Evolutionary conservation across 1,140 invertebrate species (phyloP).

Genomic region (Drosophila kurseongensis): DNA sequence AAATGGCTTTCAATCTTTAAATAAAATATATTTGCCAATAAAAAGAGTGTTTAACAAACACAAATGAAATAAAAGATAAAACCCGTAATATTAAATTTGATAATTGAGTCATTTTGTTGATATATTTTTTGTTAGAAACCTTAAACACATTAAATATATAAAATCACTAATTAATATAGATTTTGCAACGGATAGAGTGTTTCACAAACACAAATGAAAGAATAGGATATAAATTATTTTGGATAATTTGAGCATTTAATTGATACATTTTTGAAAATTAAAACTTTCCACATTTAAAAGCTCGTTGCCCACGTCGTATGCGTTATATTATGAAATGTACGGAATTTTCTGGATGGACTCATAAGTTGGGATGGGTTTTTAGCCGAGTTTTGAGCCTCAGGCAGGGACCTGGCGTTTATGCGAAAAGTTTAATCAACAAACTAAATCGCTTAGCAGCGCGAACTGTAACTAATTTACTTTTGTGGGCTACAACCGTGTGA

Average conservation of each 20-base stretch:
- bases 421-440: constrained; percentile 80
- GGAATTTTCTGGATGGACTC: constrained; percentile 5
- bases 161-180: too few relatives aligned
- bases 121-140: neutral
- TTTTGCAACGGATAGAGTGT: too few relatives aligned
- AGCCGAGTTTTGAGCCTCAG: constrained; percentile 8
- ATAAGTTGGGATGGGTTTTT: constrained; percentile 2
- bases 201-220: too few relatives aligned
- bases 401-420: constrained; percentile 69
- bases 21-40: neutral
- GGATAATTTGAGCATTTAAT: too few relatives aligned
- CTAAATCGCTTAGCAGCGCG: constrained; percentile 78
- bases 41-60: neutral
- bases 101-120: neutral
- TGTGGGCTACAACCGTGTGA: constrained; percentile 30
- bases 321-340: constrained; percentile 15
- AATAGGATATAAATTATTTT: too few relatives aligned
- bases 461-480: constrained; percentile 74
- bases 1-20: neutral
- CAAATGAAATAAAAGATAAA: neutral
- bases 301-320: constrained; percentile 12
- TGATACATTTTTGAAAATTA: too few relatives aligned
- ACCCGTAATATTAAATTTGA: neutral
- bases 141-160: neutral
- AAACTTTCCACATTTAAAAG: neutral